Base-by-base conservation (phyloP, 2,888 invertebrate species). In the Iphiclides podalirius region DNA sequence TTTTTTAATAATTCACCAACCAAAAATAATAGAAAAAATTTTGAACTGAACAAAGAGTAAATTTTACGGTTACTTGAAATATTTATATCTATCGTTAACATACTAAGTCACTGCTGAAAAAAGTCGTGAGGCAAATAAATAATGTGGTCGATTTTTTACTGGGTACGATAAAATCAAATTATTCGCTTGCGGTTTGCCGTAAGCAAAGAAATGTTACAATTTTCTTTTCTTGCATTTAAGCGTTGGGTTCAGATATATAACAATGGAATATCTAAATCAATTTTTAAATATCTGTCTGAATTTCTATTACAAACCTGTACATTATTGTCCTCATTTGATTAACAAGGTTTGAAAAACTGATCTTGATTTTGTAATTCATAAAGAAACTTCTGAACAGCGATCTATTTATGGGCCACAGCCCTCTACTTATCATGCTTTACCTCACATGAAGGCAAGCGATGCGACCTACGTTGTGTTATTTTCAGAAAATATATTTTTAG, bases 101-200 rank as follows among this genome's bases (percentile, higher is more conserved):
- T n/a, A n/a, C n/a, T n/a, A n/a, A n/a, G n/a, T n/a, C 23, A 31
- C n/a, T 34, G 38, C 11, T 49, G 43, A 34, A 43, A 49, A 31
- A 13, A n/a, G 33, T 23, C 33, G 38, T 38, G 34, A 38, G 12
- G 33, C 14, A 12, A 31, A 37, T 44, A 7, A 48, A 39, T 12
- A 49, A 49, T 43, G 38, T 43, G 43, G 33, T 34, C 28, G 14
- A 44, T 49, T 44, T 42, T 43, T 44, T 38, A 49, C 26, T 20
- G 43, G 6, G 15, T 3, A 45, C 40, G 50, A 52, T 52, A 51
- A 55, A 51, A 51, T 48, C 39, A 36, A 48, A 42, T 39, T 36
- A 34, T 51, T 55, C 40, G 50, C 55, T 47, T 55, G 52, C 31
- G 42, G 41, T 42, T 55, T 47, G 50, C 45, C 33, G 42, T 26